These are phyloP conservation scores for Limnephilus lunatus DNA, from an alignment of 2,888 invertebrate genomes.

Conservation along the genomic window DNA sequence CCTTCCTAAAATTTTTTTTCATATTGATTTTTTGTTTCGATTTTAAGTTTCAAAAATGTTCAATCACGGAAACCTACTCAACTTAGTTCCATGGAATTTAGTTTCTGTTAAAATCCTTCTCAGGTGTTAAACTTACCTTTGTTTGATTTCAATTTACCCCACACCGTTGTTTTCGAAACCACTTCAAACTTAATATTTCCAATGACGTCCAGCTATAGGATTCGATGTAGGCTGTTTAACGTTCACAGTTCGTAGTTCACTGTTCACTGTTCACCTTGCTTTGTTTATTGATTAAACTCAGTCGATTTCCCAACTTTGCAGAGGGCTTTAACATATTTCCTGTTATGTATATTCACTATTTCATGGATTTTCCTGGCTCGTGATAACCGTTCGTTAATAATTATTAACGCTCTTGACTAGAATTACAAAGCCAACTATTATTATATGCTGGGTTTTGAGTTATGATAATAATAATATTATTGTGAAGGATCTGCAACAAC, in stretches of 20 bases:
- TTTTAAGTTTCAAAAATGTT: too few species aligned
- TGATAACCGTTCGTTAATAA: background rate
- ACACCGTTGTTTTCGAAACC: slow-evolving; percentile 51
- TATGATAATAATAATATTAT: background rate
- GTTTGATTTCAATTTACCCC: slow-evolving; percentile 42
- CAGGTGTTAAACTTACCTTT: slow-evolving; percentile 4
- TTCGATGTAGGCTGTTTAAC: slow-evolving; percentile 55
- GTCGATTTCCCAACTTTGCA: slow-evolving; percentile 57
- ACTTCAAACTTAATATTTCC: slow-evolving; percentile 59
- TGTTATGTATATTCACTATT: background rate
- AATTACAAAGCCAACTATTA: background rate
- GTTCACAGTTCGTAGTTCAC: slow-evolving; percentile 2
- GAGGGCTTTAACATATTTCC: slow-evolving; percentile 48
- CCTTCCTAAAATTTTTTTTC: too few species aligned
- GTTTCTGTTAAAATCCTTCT: background rate
- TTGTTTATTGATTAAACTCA: slow-evolving; percentile 61
- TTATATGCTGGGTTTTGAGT: background rate
- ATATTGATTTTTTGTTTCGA: too few species aligned
- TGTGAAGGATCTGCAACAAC: background rate
- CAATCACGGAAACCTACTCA: background rate
- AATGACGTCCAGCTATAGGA: slow-evolving; percentile 55
- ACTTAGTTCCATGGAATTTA: background rate
- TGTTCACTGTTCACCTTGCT: background rate
- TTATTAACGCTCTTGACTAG: background rate
- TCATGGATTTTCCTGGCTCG: slow-evolving; percentile 5